Conservation (phyloP, 2,113 vertebrate species). For the Dolichotis patagonum region DNA sequence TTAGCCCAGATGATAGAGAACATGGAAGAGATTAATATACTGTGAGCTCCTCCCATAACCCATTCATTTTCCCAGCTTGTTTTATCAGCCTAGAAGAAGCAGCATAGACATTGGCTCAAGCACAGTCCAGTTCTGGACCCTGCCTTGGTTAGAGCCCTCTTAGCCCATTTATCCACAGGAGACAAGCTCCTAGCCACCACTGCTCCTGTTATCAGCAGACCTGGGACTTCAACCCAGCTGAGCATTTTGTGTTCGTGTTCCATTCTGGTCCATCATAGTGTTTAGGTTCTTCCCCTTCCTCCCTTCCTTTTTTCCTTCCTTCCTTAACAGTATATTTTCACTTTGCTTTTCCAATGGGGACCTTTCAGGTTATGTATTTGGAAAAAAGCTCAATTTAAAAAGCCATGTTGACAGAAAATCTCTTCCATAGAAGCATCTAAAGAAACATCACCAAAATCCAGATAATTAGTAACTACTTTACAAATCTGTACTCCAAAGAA, state of each 20-base stretch:
- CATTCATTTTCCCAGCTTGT: background rate
- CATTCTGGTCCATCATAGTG: background rate
- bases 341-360: background rate
- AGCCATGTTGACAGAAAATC: background rate
- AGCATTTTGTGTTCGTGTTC: background rate
- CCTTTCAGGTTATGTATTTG: background rate
- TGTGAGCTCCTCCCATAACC: background rate
- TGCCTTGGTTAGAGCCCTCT: background rate
- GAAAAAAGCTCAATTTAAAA: constrained; percentile 31
- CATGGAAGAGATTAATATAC: background rate
- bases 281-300: background rate
- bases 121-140: background rate
- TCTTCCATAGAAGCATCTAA: background rate
- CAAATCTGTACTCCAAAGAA: background rate
- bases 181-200: background rate
- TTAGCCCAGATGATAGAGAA: background rate
- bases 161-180: background rate
- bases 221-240: background rate
- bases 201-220: background rate
- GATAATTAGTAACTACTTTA: background rate
- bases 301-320: background rate
- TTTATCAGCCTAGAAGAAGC: background rate
- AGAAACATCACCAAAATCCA: background rate
- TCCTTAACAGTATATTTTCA: background rate
- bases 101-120: background rate